Conservation (phyloP, 1,140 invertebrate genomes). For the silkworm (Bombyx mori) region ASM3026992v2 NC_085121.1:10890001-10890500, state of each 20-base stretch:
- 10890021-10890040: slow-evolving; percentile 19
- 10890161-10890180: slow-evolving; percentile 52
- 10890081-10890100: slow-evolving; percentile 27
- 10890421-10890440: slow-evolving; percentile 66
- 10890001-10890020: slow-evolving; percentile 31
- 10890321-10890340: slow-evolving; percentile 54
- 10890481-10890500: slow-evolving; percentile 66
- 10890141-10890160: slow-evolving; percentile 56
- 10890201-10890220: slow-evolving; percentile 49
- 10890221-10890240: slow-evolving; percentile 60
- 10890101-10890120: slow-evolving; percentile 46
- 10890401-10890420: slow-evolving; percentile 61
- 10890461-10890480: slow-evolving; percentile 68
- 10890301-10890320: slow-evolving; percentile 42
- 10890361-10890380: slow-evolving; percentile 70
- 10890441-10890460: slow-evolving; percentile 60
- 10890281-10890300: slow-evolving; percentile 49
- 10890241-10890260: slow-evolving; percentile 63
- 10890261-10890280: slow-evolving; percentile 51
- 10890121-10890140: slow-evolving; percentile 44
- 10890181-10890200: slow-evolving; percentile 34
- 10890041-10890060: slow-evolving; percentile 12
- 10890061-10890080: slow-evolving; percentile 1
- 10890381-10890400: slow-evolving; percentile 68
- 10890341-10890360: slow-evolving; percentile 62